Base-by-base conservation (phyloP, 2,888 invertebrate genomes). In the Rotaria magnacalcarata region DNA sequence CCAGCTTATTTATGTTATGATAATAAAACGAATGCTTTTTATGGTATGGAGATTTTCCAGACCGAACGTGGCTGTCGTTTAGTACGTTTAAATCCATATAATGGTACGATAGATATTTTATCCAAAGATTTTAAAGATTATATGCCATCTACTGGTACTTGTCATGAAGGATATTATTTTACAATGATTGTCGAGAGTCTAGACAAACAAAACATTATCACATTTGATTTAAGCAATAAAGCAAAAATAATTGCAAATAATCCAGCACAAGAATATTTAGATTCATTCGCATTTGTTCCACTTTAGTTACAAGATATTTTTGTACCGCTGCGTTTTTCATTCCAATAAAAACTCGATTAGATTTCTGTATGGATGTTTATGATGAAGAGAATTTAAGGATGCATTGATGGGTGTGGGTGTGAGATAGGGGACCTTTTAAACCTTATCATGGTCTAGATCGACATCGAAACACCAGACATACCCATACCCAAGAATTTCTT, bases 1-100 rank as follows among this genome's bases (percentile, higher is more conserved):
- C 60, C 60, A 60, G 60, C 60, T 60, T 60, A 60, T 60, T 60
- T 60, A 60, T 60, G 60, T 60, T 60, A 60, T 60, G 60, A 60
- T 60, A 60, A 60, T 60, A 60, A 60, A 60, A 60, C 60, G 60
- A 60, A 60, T 60, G 60, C 60, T 60, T 60, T 60, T 60, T 60
- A 60, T 60, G 60, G 60, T 60, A 60, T 60, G 60, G 60, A 60
- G 60, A 60, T 60, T 60, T 60, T 60, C 60, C n/a, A 60, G 60
- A 60, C 10, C 7, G 60, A n/a, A 60, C 60, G 60, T 60, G 60
- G 60, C 60, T 60, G 60, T 60, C 60, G 60, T 60, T 60, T 60
- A 60, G 60, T 60, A 24, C 60, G 60, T 4, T 60, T 60, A 60
- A 60, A 60, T n/a, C 60, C 60, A 60, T 60, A 60, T 60, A 60